phyloP scores from a whole-genome alignment of 2,888 invertebrate species.

The Xanthostigma xanthostigma region DNA sequence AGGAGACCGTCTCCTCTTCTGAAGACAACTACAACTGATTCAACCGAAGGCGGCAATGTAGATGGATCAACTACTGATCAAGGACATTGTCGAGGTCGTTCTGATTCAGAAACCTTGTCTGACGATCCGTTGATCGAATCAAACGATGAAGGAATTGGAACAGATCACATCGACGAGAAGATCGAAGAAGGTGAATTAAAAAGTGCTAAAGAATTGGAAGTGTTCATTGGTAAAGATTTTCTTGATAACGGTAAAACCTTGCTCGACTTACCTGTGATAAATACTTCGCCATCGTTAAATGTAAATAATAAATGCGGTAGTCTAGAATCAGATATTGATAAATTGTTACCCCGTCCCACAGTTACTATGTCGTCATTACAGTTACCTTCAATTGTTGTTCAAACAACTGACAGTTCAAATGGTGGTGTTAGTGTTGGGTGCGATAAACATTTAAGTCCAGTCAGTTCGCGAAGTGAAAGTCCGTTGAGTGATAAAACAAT shows the following conservation, averaged over 20 bases:
- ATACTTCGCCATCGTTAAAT: conserved; percentile 32
- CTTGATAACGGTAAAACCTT: conserved; percentile 26
- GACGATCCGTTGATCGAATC: conserved; percentile 56
- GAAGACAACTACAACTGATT: conserved; percentile 36
- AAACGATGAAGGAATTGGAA: conserved; percentile 65
- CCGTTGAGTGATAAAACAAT: conserved; percentile 56
- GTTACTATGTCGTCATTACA: conserved; percentile 32
- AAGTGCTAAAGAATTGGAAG: conserved; percentile 47
- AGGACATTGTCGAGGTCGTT: conserved; percentile 41
- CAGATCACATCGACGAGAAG: conserved; percentile 52
- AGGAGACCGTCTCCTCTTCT: conserved; percentile 44
- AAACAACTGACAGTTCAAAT: conserved; percentile 14
- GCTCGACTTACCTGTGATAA: conserved; percentile 32
- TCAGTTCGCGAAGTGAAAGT: conserved; percentile 65
- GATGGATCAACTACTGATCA: conserved; percentile 20
- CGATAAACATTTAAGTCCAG: conserved; percentile 46
- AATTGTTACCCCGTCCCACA: conserved; percentile 17
- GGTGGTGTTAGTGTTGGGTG: conserved; percentile 30
- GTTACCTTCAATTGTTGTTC: conserved; percentile 45
- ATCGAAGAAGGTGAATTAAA: conserved; percentile 52
- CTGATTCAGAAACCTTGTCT: conserved; percentile 59
- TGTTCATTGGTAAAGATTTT: conserved; percentile 28
- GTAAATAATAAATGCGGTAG: conserved; percentile 40
- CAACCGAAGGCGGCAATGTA: conserved; percentile 9
- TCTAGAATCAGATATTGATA: conserved; percentile 37